phyloP scores from a whole-genome alignment of 2,113 vertebrate genomes.

The Gasterosteus aculeatus region DNA sequence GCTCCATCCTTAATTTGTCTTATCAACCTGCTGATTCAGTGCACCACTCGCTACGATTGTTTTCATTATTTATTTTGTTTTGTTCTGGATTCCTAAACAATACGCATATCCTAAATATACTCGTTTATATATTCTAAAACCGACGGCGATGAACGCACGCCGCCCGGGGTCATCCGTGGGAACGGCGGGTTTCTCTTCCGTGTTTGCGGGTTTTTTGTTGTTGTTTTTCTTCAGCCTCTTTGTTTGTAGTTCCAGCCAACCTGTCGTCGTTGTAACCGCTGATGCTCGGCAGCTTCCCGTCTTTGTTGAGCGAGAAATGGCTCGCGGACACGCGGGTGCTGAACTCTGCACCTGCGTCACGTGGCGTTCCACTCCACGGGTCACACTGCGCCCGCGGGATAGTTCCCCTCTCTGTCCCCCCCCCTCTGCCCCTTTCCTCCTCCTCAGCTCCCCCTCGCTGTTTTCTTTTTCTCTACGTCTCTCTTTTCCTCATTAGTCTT shows the following conservation, averaged over 20 bases:
- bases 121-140: neutral
- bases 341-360: slow-evolving; percentile 86
- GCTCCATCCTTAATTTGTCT: neutral
- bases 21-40: neutral
- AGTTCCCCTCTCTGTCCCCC: neutral
- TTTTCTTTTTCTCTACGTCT: slow-evolving; percentile 13
- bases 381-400: slow-evolving; percentile 79
- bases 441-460: neutral
- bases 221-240: neutral
- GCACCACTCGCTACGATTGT: neutral
- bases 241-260: slow-evolving; percentile 54
- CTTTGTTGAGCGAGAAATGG: slow-evolving; percentile 69
- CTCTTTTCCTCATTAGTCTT: slow-evolving; percentile 45
- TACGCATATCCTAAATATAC: neutral
- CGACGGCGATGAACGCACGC: neutral
- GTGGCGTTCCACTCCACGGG: slow-evolving; percentile 82
- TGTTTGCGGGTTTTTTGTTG: slow-evolving; percentile 13
- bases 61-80: neutral
- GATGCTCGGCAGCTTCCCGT: slow-evolving; percentile 58
- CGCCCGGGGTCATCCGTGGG: neutral
- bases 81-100: neutral
- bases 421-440: neutral
- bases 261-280: slow-evolving; percentile 43
- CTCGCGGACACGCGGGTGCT: slow-evolving; percentile 81
- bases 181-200: neutral